Conservation (phyloP, 2,113 vertebrate species). For the Capreolus pygargus region DNA sequence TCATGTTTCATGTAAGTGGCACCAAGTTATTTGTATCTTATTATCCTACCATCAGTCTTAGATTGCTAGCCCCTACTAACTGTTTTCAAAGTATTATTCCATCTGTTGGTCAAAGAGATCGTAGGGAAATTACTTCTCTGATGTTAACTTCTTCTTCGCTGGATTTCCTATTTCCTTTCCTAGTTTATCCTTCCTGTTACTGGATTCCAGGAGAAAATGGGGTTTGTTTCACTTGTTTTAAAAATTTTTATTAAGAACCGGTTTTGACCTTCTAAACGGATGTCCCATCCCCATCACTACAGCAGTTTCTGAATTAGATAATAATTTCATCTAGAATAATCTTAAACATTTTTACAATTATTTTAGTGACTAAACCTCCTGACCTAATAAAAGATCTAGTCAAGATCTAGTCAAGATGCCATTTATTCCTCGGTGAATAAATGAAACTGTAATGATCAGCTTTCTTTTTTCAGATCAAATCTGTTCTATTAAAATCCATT, state of each 20-base stretch:
- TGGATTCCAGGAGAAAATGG: neutral
- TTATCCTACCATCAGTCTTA: neutral
- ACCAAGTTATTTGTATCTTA: neutral
- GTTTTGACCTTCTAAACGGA: neutral
- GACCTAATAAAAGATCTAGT: neutral
- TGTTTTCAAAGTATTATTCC: neutral
- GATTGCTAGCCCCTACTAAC: neutral
- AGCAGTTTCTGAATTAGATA: neutral
- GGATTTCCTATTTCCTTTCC: neutral
- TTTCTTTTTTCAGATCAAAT: neutral
- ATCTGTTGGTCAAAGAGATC: neutral
- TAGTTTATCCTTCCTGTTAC: neutral
- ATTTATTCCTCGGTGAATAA: neutral
- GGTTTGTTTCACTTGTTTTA: neutral
- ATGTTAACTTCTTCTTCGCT: neutral
- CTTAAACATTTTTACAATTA: neutral
- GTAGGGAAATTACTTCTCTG: neutral
- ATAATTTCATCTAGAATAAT: neutral
- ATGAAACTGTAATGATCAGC: neutral
- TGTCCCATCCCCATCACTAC: neutral
- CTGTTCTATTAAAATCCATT: neutral
- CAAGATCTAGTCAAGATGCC: neutral
- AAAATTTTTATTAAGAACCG: neutral
- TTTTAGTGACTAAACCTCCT: neutral
- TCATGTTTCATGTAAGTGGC: neutral